Percentiles rank a stretch among this genome's conserved stretches.
Conservation (phyloP, 2,113 vertebrate species). For the Puffinus mauretanicus region DNA sequence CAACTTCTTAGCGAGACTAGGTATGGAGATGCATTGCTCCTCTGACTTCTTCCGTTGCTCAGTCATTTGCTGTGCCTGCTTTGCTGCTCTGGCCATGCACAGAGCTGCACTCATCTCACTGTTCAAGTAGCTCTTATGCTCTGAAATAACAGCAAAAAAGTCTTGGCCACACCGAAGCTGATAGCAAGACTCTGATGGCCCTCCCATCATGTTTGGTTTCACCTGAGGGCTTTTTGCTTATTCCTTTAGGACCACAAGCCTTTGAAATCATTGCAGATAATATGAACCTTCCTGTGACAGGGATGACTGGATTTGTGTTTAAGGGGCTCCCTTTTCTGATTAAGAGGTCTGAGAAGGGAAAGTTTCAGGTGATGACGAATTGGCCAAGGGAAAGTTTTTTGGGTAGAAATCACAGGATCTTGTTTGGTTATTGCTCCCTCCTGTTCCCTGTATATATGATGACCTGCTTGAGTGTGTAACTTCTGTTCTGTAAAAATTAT, state of each 20-base stretch:
- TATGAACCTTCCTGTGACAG: neutral
- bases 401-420: neutral
- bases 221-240: neutral
- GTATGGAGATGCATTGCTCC: neutral
- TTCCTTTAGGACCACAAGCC: neutral
- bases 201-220: neutral
- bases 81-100: rapidly evolving
- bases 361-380: neutral
- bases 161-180: neutral
- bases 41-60: neutral
- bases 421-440: neutral
- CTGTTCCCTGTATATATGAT: neutral
- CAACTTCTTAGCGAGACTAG: neutral
- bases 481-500: neutral
- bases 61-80: neutral
- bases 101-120: neutral
- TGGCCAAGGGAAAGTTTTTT: neutral
- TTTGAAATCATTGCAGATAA: neutral
- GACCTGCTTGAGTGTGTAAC: neutral
- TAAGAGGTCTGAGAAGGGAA: neutral
- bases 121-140: neutral
- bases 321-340: neutral
- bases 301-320: neutral
- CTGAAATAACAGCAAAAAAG: neutral
- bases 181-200: neutral